A percentile compares a stretch with the other conserved stretches of the same genome.
Evolutionary conservation across 2,888 invertebrate species (phyloP).

Genomic region (Latrodectus hesperus): DNA sequence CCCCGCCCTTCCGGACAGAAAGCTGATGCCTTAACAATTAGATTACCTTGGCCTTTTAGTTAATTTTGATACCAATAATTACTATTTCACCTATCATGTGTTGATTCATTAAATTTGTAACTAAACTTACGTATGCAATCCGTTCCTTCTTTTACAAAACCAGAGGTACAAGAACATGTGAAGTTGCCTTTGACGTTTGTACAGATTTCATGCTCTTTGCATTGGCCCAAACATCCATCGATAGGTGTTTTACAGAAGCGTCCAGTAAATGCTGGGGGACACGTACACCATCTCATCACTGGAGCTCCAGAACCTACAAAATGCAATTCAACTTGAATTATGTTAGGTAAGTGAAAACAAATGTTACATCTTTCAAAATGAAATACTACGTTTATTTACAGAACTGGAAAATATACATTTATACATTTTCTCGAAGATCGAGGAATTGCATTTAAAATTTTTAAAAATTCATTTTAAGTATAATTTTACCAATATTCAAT

Average conservation of each 20-base stretch:
- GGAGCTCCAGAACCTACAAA: too few relatives aligned
- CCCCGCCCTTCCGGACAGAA: too few relatives aligned
- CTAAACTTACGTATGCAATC: conserved; percentile 52
- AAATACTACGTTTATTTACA: too few relatives aligned
- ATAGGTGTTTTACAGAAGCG: conserved; percentile 22
- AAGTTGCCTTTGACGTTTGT: not conserved
- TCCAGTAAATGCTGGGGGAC: conserved; percentile 16
- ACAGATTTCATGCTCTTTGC: conserved; percentile 22
- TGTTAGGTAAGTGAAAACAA: too few relatives aligned
- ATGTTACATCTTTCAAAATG: too few relatives aligned
- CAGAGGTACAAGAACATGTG: conserved; percentile 8
- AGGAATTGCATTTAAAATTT: too few relatives aligned
- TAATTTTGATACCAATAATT: not conserved
- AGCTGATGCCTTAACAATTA: too few relatives aligned
- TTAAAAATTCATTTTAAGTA: too few relatives aligned
- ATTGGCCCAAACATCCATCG: conserved; percentile 10
- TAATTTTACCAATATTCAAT: too few relatives aligned
- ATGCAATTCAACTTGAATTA: too few relatives aligned
- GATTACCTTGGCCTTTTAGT: not conserved
- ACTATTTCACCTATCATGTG: not conserved
- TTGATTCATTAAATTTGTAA: not conserved
- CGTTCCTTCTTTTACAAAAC: conserved; percentile 32
- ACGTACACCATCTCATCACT: not conserved
- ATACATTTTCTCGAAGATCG: too few relatives aligned
- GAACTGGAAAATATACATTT: too few relatives aligned